Base-by-base conservation (phyloP, 2,797 vertebrate species). In the Xenopus petersii region DNA sequence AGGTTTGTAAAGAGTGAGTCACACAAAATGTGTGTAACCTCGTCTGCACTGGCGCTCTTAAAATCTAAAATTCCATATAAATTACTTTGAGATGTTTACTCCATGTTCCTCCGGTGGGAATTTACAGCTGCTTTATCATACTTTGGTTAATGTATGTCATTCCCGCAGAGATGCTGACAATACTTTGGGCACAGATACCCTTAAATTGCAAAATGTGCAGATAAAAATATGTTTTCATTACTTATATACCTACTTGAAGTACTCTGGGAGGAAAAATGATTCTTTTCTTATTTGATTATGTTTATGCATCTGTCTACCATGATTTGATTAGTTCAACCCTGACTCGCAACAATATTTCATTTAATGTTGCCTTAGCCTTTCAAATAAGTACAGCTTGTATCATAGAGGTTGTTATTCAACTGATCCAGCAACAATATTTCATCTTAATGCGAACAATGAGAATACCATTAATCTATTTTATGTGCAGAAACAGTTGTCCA, bases 141-240 rank as follows among this genome's bases (percentile, higher is more conserved):
- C 75, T 77, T 77, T 77, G 75, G 69, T 72, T 67, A 72, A 64
- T 60, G 12, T 67, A 77, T 77, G 75, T 77, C 70, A 72, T 77
- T 64, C 59, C 75, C 61, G 5, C 42, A 62, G 75, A 72, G 75
- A 77, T 64, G 30, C 55, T 42, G 47, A 76, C 68, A 71, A 70
- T 76, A 66, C 75, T 59, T 56, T 77, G 58, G 62, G 67, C 46
- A 72, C 58, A 72, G 49, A 16, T 46, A 68, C 62, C 64, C 75
- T 67, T 77, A 72, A 72, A 61, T 63, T 26, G 6, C 66, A 16
- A 49, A 42, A 60, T 69, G 54, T 42, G 36, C 5, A 42, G 36
- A 42, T 42, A 42, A 42, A 42, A 42, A 42, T 42, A 5, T 6
- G 36, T 9, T 42, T 42, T 81, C 79, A 64, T 73, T 79, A 75